Evolutionary conservation across 1,140 invertebrate species (phyloP).

Genomic region (Forficula auricularia): DNA sequence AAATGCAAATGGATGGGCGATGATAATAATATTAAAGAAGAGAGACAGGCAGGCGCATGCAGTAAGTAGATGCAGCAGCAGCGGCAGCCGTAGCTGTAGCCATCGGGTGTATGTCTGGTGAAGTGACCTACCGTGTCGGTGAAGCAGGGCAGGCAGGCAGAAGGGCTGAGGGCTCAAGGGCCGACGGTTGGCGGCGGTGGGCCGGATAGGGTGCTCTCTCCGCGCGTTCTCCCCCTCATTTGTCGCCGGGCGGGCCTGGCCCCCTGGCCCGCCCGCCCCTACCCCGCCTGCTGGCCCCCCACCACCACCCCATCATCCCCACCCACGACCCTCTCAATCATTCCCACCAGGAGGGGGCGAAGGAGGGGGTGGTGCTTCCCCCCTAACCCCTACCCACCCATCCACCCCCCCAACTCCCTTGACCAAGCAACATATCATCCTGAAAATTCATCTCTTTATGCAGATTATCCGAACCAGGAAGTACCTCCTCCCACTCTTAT

Average conservation of each 20-base stretch:
- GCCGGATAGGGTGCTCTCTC: neutral
- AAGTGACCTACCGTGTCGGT: neutral
- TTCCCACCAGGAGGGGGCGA: neutral
- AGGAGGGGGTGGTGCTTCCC: neutral
- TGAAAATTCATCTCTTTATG: no score
- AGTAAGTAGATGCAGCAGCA: no score
- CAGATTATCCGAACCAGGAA: no score
- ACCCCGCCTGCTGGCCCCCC: neutral
- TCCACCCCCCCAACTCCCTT: neutral
- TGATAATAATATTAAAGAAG: no score
- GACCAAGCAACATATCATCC: no score
- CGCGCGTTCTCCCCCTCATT: neutral
- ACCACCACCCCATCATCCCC: neutral
- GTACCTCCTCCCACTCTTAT: no score
- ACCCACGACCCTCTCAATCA: neutral
- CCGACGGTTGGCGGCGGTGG: neutral
- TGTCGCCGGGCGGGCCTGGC: neutral
- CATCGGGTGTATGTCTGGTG: neutral
- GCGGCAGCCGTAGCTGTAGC: no score
- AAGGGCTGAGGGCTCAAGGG: neutral
- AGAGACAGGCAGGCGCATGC: no score
- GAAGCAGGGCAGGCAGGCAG: neutral
- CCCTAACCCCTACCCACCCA: constrained; percentile 1
- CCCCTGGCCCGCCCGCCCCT: neutral
- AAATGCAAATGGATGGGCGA: no score